Percentiles rank a stretch among this genome's conserved stretches.
phyloP scores from a whole-genome alignment of 2,888 invertebrate genomes.

The Machimus atricapillus region DNA sequence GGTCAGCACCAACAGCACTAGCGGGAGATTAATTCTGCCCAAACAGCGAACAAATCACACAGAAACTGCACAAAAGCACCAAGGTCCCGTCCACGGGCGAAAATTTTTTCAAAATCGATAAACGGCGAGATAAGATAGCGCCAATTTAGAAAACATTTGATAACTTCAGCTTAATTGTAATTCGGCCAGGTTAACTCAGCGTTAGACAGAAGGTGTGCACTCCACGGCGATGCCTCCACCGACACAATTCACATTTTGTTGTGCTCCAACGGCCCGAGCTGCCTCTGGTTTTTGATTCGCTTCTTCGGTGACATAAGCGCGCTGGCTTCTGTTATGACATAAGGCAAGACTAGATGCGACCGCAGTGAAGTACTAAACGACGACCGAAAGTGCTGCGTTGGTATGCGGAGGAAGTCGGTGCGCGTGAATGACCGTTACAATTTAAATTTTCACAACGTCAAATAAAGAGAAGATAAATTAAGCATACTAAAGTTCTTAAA shows the following conservation, averaged over 20 bases:
- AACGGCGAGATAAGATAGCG: slow-evolving; percentile 3
- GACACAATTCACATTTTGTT: slow-evolving; percentile 26
- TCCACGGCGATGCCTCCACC: not conserved
- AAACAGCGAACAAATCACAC: not conserved
- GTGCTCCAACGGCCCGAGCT: not conserved
- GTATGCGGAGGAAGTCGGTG: not conserved
- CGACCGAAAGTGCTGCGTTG: not conserved
- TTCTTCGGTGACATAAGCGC: slow-evolving; percentile 2
- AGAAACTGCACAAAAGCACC: not conserved
- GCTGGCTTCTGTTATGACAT: not conserved
- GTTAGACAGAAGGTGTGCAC: not conserved
- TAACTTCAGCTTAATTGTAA: not conserved
- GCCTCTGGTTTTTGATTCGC: not conserved
- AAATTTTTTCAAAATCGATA: not conserved
- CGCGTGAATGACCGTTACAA: not conserved
- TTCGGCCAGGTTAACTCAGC: not conserved
- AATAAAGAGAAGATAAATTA: no score
- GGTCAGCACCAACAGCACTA: not conserved
- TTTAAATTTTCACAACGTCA: not conserved
- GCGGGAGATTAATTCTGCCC: not conserved
- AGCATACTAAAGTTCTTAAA: no score
- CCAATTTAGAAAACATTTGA: not conserved
- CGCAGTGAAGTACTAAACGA: not conserved
- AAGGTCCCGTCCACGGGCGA: not conserved
- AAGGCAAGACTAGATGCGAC: not conserved